Base-by-base conservation (phyloP, 2,797 vertebrate species). In the Myotis daubentonii region DNA sequence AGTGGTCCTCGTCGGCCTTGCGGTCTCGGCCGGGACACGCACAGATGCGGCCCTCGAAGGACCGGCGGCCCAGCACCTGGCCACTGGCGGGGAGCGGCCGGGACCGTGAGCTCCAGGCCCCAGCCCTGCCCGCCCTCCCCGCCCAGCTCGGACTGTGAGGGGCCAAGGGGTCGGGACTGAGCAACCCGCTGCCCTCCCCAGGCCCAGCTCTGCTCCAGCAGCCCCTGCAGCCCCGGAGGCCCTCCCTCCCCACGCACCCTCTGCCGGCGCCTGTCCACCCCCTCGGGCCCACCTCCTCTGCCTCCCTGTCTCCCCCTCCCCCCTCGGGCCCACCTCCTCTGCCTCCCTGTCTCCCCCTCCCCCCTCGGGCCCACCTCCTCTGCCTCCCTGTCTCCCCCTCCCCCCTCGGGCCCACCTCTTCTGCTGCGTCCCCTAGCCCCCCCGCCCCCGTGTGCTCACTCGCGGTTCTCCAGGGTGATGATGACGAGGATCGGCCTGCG, bases 401-500 rank as follows among this genome's bases (percentile, higher is more conserved):
- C 36, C 36, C 36, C 36, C 36, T 36, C 36, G 36, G 36, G 36
- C 36, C 36, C 36, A 36, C 36, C 36, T 36, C 36, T 3, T 36
- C 36, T 36, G 47, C 33, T 13, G 13, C 3, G 25, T 5, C 80
- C 36, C 55, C 2, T 36, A 71, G 16, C n/a, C 3, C 2, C 47
- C 1, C 36, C 2, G 10, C 9, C 44, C 12, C 30, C 12, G 9
- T 8, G 60, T 33, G 0, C 99, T 99, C 98, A 99, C 99, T 99
- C 99, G 97, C 99, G 98, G 0, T 98, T 99, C 98, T 99, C 99
- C 97, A 99, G 98, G 8, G 99, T 99, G 98, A 99, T 99, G 98
- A 99, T 99, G 97, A 99, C 99, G 97, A 99, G 99, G 97, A 99
- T 99, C 62, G 99, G 99, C 89, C 99, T 98, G 92, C 99, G 98